A percentile compares a stretch with the other conserved stretches of the same genome.
Evolutionary conservation across 2,888 invertebrate genomes (phyloP).

Genomic region (Drosophila lutescens): DNA sequence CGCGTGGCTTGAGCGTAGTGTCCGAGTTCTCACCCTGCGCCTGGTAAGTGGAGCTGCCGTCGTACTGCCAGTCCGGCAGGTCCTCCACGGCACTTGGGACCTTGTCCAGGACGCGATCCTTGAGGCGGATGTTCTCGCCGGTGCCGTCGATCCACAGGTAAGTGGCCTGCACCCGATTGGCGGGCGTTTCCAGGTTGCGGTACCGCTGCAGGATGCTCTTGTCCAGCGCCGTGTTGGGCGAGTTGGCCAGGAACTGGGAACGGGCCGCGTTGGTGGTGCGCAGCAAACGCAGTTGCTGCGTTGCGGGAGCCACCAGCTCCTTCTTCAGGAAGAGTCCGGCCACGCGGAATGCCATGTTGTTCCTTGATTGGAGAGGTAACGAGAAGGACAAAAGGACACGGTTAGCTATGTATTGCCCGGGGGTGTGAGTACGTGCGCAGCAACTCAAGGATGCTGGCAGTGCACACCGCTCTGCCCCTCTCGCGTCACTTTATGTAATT

Average conservation of each 20-base stretch:
- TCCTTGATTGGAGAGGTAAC: constrained; percentile 25
- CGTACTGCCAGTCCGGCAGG: constrained; percentile 90
- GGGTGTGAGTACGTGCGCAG: constrained; percentile 26
- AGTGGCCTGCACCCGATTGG: constrained; percentile 86
- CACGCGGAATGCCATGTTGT: constrained; percentile 81
- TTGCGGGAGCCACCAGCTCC: constrained; percentile 66
- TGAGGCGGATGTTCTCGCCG: constrained; percentile 88
- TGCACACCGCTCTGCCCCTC: background rate
- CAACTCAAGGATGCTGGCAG: constrained; percentile 55
- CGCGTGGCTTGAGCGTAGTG: constrained; percentile 90
- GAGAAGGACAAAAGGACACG: constrained; percentile 46
- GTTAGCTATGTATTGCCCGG: constrained; percentile 26
- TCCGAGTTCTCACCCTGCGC: constrained; percentile 88
- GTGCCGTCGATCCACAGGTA: constrained; percentile 92
- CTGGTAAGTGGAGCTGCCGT: constrained; percentile 90
- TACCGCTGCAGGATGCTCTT: constrained; percentile 90
- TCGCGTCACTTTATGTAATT: constrained; percentile 30
- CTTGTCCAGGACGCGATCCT: constrained; percentile 89
- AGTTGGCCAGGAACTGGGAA: constrained; percentile 84
- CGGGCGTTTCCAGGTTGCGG: constrained; percentile 87
- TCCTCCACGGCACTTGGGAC: constrained; percentile 87
- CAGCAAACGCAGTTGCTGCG: constrained; percentile 68
- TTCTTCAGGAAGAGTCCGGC: constrained; percentile 82
- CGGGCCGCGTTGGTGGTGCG: constrained; percentile 47
- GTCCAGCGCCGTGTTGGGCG: constrained; percentile 92